A percentile compares a stretch with the other conserved stretches of the same genome.
These are phyloP conservation scores for Steinernema scapterisci DNA, from an alignment of 2,888 invertebrate species.

Conservation along the genomic window DNA sequence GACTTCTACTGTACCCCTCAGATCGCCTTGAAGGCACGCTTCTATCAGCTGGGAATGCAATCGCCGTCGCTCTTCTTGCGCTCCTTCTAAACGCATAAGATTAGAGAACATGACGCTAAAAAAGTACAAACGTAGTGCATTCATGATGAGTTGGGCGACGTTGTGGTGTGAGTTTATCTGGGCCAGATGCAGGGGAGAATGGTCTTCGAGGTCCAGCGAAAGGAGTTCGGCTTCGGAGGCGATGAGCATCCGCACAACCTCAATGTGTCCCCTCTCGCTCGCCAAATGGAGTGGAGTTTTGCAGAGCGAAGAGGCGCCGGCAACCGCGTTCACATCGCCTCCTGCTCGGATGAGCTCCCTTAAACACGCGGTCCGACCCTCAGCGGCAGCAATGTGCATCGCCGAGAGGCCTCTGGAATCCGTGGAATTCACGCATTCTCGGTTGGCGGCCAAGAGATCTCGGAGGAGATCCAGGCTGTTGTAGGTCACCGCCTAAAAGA, in stretches of 20 bases:
- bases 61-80: conserved; percentile 45
- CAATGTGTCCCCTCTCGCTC: conserved; percentile 79
- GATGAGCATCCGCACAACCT: conserved; percentile 76
- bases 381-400: conserved; percentile 76
- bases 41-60: conserved; percentile 76
- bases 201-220: conserved; percentile 75
- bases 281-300: conserved; percentile 82
- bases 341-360: conserved; percentile 77
- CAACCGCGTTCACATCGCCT: conserved; percentile 65
- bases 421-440: conserved; percentile 46
- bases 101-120: too few relatives aligned
- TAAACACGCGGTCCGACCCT: conserved; percentile 73
- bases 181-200: conserved; percentile 78
- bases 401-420: conserved; percentile 76
- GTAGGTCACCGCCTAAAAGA: conserved; percentile 78
- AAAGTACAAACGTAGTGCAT: conserved; percentile 55
- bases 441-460: conserved; percentile 75
- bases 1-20: conserved; percentile 75
- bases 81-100: conserved; percentile 43
- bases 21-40: conserved; percentile 79
- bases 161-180: conserved; percentile 75
- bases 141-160: conserved; percentile 60
- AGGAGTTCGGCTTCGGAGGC: conserved; percentile 74
- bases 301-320: conserved; percentile 33
- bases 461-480: conserved; percentile 84